Conservation (phyloP, 2,888 invertebrate genomes). For the Rhorus exstirpatorius region DNA sequence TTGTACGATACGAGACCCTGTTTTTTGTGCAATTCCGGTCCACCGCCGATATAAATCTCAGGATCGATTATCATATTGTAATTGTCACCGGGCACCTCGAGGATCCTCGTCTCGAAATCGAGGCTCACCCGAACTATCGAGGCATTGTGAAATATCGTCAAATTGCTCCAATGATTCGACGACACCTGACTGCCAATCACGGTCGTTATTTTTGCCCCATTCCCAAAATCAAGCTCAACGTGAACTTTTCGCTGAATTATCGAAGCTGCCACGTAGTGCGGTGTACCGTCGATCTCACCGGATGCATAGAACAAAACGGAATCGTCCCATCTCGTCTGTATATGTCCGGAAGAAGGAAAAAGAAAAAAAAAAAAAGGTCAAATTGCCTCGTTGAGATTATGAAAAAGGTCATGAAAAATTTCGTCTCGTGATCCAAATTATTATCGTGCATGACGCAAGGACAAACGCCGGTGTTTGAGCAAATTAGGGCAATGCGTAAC, state of each 20-base stretch:
- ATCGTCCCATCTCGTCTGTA: slow-evolving; percentile 95
- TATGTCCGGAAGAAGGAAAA: background rate
- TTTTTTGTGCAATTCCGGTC: slow-evolving; percentile 94
- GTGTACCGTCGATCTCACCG: slow-evolving; percentile 94
- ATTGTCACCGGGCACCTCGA: slow-evolving; percentile 91
- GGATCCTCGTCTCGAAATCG: slow-evolving; percentile 90
- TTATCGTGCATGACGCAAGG: slow-evolving; percentile 16
- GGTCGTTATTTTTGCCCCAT: slow-evolving; percentile 90
- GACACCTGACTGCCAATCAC: slow-evolving; percentile 90
- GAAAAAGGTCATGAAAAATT: slow-evolving; percentile 58
- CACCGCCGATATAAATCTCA: slow-evolving; percentile 96
- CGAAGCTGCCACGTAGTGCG: slow-evolving; percentile 96
- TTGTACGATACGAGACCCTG: slow-evolving; percentile 93
- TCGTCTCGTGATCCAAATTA: slow-evolving; percentile 43
- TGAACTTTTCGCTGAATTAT: slow-evolving; percentile 94
- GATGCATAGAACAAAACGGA: slow-evolving; percentile 97
- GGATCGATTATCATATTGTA: slow-evolving; percentile 95
- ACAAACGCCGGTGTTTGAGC: slow-evolving; percentile 5
- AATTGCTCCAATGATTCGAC: slow-evolving; percentile 94
- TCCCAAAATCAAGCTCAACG: slow-evolving; percentile 95
- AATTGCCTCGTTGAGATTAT: slow-evolving; percentile 41
- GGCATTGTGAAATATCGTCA: slow-evolving; percentile 94
- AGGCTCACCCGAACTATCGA: slow-evolving; percentile 91
- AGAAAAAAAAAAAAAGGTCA: background rate
- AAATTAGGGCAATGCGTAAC: slow-evolving; percentile 16